Base-by-base conservation (phyloP, 2,888 invertebrate species). In the Lithophane semibrunnea region DNA sequence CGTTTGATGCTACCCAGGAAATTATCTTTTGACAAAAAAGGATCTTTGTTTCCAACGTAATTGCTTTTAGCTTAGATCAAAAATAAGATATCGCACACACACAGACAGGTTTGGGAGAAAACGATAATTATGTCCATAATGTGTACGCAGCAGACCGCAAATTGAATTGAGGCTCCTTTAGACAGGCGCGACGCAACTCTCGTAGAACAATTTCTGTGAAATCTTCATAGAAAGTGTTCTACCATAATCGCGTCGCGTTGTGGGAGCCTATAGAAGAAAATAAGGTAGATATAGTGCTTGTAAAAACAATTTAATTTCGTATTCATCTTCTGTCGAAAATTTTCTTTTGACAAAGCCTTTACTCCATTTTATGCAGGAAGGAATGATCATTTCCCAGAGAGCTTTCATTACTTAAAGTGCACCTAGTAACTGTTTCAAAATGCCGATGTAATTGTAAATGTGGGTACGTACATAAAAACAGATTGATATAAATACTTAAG, bases 371-470 rank as follows among this genome's bases (percentile, higher is more conserved):
- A 58, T 58, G 24, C 63, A 75, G 68, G 16, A 75, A 56, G 61
- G 66, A 56, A 56, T 65, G 13, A 60, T 65, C 18, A 65, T 82
- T 80, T 56, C 18, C 47, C 42, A 9, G 12, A 47, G 21, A 70
- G 65, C 16, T 61, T 66, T 80, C 60, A 83, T 80, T 80, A 66
- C 29, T 21, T 49, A 44, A 56, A 66, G 67, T 80, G 83, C 69
- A 83, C 49, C 49, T 49, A 13, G 65, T 42, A 69, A 77, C 54
- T 8, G 54, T 47, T 65, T 68, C 24, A 47, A 29, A 66, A 83
- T 42, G 37, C 42, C 47, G n/a, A 69, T 60, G 61, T 56, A 54
- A n/a, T 47, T 47, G 29, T 77, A 21, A 16, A 24, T 24, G 13
- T 67, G 47, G 47, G 7, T 42, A 44, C 16, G 37, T 49, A 64